Evolutionary conservation across 2,888 invertebrate species (phyloP), one percentile per base, ranked within the genome.

Genomic region (Eristalis pertinax): DNA sequence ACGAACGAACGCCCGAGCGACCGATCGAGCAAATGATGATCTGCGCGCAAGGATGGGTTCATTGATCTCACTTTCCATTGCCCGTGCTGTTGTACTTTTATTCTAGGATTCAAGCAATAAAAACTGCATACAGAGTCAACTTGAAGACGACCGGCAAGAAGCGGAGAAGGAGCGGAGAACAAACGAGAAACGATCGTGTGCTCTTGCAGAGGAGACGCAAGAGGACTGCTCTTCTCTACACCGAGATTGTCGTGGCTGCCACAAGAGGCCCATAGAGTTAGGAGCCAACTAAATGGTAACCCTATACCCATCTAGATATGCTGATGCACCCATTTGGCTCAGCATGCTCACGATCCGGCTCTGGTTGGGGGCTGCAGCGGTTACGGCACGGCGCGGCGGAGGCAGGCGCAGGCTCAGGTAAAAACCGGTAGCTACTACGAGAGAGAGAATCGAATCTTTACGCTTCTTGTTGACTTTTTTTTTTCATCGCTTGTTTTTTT

Each of bases 351-450:
- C 86, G 86, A 87, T 87, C 72, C 67, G 58, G 72, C 77, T 58
- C 32, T 11, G 24, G 32, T 13, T 2, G 38, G 13, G 1, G 10
- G 35, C 11, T 32, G 32, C 2, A 32, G 32, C 81, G 74, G 78
- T 29, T 26, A 26, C 78, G 78, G 70, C 72, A 65, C 75, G 72
- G n/a, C n/a, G 56, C 29, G 70, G 77, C 75, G 78, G 62, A 75
- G 86, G 78, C 70, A 72, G 64, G 79, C 22, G 72, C 67, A 70
- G 78, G 75, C 75, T 76, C 84, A 87, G 87, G 87, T 87, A 87
- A 87, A 87, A 87, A 87, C 87, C 87, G 87, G 87, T 87, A 87
- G 87, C 87, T 87, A 84, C 87, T 84, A 79, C 84, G 76, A 80
- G 73, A 83, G 73, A 83, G 74, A 78, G 86, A 87, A 84, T 87